Evolutionary conservation across 2,888 invertebrate species (phyloP).

Genomic region (Cephus spinipes): DNA sequence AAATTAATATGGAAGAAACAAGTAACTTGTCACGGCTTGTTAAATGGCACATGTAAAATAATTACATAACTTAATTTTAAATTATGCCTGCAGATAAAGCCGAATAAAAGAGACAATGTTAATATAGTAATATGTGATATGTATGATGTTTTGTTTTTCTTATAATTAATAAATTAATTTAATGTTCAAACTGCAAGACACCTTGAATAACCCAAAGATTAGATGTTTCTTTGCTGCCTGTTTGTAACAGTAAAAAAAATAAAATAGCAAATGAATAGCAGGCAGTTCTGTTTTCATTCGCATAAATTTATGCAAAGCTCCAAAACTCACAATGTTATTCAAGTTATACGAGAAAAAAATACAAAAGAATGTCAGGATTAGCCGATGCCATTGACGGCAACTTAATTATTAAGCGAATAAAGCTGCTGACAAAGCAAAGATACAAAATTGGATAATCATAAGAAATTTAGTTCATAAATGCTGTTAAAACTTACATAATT

Average conservation of each 20-base stretch:
- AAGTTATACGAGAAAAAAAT: not conserved
- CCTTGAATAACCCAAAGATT: not conserved
- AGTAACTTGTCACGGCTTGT: not conserved
- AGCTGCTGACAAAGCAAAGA: not conserved
- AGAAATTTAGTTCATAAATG: not conserved
- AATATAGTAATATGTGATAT: not conserved
- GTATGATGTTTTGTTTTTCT: not conserved
- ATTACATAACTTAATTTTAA: not conserved
- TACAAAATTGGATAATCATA: not conserved
- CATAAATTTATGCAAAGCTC: not conserved
- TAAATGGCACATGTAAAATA: not conserved
- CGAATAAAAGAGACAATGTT: not conserved
- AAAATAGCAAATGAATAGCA: not conserved
- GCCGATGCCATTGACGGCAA: not conserved
- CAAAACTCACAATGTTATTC: not conserved
- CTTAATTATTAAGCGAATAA: not conserved
- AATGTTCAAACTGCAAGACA: not conserved
- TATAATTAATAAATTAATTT: not conserved
- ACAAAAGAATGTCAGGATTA: not conserved
- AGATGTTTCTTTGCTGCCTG: not conserved
- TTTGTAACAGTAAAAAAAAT: not conserved
- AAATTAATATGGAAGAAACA: not conserved
- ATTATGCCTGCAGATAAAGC: not conserved
- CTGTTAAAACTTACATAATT: not conserved
- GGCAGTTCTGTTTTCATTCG: not conserved